Percentiles rank a stretch among this genome's conserved stretches.
Evolutionary conservation across 2,113 vertebrate genomes (phyloP).

Genomic region (Orycteropus afer): DNA sequence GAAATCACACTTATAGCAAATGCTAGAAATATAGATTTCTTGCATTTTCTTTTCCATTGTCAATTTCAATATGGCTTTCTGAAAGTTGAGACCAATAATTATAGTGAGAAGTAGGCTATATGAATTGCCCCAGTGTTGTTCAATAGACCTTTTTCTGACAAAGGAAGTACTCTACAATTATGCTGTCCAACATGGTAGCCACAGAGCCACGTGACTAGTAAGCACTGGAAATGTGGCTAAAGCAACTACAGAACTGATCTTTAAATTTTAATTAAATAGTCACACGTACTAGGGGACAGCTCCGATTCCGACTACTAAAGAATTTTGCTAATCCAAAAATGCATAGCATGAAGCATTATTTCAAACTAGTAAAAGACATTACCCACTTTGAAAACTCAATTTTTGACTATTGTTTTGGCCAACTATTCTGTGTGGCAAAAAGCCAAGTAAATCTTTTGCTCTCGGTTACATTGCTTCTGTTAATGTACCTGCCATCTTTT

Average conservation of each 20-base stretch:
- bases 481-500: constrained; percentile 38
- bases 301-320: background rate
- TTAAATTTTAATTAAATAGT: constrained; percentile 15
- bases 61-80: background rate
- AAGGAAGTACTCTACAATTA: background rate
- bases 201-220: background rate
- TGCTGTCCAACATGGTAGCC: too few species aligned
- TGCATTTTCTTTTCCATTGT: constrained; percentile 4
- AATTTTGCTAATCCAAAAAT: background rate
- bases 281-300: background rate
- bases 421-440: background rate
- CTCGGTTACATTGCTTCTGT: background rate
- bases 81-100: background rate
- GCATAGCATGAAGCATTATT: background rate
- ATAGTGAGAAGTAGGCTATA: background rate
- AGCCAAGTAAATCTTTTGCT: background rate
- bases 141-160: background rate
- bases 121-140: background rate
- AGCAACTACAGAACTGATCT: background rate
- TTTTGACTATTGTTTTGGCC: constrained; percentile 34
- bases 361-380: background rate
- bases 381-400: background rate
- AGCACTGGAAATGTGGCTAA: background rate
- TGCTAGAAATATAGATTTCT: background rate
- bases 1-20: background rate